These are phyloP conservation scores for Lanius ludovicianus DNA, from an alignment of 2,113 vertebrate species.

Conservation along the genomic window DNA sequence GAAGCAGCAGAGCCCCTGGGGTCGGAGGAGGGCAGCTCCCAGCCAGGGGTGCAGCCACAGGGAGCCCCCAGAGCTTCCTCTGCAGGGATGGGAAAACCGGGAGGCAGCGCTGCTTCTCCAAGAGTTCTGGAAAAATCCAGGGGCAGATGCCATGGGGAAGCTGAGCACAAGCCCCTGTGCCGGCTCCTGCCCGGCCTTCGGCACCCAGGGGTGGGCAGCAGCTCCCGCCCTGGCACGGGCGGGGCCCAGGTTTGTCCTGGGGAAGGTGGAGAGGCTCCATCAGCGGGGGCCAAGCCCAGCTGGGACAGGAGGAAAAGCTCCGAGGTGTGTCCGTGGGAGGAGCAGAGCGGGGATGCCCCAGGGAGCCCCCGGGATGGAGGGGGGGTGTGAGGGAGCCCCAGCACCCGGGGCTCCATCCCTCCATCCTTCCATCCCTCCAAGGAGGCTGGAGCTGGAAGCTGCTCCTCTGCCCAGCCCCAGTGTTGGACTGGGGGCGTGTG, in stretches of 20 bases:
- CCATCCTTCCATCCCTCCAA: not conserved
- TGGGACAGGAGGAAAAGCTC: not conserved
- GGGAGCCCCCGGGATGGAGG: not conserved
- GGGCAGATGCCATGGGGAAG: not conserved
- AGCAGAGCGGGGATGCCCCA: not conserved
- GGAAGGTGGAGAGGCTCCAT: constrained; percentile 24
- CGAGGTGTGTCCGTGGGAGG: constrained; percentile 28
- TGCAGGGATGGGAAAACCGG: not conserved
- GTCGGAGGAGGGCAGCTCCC: not conserved
- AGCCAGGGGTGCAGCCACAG: constrained; percentile 31
- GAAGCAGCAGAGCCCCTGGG: constrained; percentile 34
- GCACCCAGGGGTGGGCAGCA: not conserved
- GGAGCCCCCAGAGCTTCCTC: not conserved
- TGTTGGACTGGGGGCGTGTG: not conserved
- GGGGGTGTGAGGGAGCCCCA: not conserved
- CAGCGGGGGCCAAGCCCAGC: not conserved
- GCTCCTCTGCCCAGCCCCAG: accelerated
- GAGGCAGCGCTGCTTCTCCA: not conserved
- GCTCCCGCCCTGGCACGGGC: not conserved
- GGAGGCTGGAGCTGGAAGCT: not conserved
- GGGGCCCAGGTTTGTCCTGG: constrained; percentile 48
- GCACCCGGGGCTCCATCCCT: not conserved
- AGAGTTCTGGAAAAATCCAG: not conserved
- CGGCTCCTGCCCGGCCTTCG: not conserved
- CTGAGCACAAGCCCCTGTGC: constrained; percentile 9